phyloP scores from a whole-genome alignment of 1,140 invertebrate species.

The Solen grandis region DNA sequence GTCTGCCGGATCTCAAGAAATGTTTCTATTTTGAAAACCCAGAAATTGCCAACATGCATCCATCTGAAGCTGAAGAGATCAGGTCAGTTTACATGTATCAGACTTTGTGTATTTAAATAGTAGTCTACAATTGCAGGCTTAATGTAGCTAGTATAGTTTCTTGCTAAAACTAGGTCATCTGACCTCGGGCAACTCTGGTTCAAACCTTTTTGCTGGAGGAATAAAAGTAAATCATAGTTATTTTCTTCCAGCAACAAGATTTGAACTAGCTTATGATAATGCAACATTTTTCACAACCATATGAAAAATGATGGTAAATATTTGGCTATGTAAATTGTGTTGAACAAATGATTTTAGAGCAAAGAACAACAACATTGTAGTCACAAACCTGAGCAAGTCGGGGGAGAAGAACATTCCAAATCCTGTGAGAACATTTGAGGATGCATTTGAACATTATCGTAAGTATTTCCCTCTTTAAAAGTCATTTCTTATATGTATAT shows the following conservation, averaged over 20 bases:
- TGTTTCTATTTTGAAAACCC: slow-evolving; percentile 92
- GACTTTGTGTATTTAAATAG: neutral
- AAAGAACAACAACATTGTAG: slow-evolving; percentile 87
- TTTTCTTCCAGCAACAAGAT: neutral
- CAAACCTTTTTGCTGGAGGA: neutral
- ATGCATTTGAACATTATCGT: slow-evolving; percentile 90
- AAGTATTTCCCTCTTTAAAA: too few relatives aligned
- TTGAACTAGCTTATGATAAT: neutral
- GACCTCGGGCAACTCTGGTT: neutral
- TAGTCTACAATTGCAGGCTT: neutral
- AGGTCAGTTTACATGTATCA: too few relatives aligned
- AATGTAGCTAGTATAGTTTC: neutral
- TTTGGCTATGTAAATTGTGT: slow-evolving; percentile 1
- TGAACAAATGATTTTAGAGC: slow-evolving; percentile 77
- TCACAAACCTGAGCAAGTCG: slow-evolving; percentile 78
- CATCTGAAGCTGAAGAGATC: slow-evolving; percentile 84
- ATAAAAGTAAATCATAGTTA: neutral
- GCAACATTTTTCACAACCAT: neutral
- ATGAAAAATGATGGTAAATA: neutral
- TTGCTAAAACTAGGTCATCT: neutral
- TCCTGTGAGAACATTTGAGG: slow-evolving; percentile 90
- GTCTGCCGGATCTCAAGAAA: slow-evolving; percentile 87
- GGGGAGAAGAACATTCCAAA: slow-evolving; percentile 86
- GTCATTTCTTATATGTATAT: neutral
- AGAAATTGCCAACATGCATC: slow-evolving; percentile 85